Percentiles rank a stretch among this genome's conserved stretches.
These are phyloP conservation scores for Apamea crenata DNA, from an alignment of 2,888 invertebrate species.

Conservation along the genomic window DNA sequence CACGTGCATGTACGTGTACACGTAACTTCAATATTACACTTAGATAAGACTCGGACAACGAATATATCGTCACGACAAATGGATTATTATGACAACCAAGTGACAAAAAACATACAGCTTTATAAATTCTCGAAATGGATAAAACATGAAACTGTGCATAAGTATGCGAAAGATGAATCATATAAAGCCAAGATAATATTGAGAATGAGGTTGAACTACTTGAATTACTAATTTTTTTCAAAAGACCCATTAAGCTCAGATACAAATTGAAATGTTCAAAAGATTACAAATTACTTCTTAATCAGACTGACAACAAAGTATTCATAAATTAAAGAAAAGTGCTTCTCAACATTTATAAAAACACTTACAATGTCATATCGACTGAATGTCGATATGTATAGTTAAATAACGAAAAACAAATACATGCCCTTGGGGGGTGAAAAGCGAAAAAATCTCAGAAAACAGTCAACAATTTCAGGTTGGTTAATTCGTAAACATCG, in stretches of 20 bases:
- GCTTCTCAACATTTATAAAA: not conserved
- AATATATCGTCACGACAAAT: not conserved
- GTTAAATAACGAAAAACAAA: slow-evolving; percentile 19
- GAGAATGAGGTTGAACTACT: slow-evolving; percentile 12
- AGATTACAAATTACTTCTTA: slow-evolving; percentile 20
- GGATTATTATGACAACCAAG: slow-evolving; percentile 3
- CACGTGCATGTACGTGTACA: no score
- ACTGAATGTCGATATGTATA: no score
- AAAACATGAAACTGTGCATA: slow-evolving; percentile 2
- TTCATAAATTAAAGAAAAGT: slow-evolving; percentile 1
- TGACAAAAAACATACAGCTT: not conserved
- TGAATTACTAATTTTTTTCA: not conserved
- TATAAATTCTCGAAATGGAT: not conserved
- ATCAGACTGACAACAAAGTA: slow-evolving; percentile 18
- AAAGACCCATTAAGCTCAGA: slow-evolving; percentile 7
- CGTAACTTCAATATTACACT: slow-evolving; percentile 2
- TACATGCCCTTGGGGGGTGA: slow-evolving; percentile 3
- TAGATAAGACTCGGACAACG: not conserved
- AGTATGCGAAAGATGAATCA: slow-evolving; percentile 13
- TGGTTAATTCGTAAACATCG: slow-evolving; percentile 52
- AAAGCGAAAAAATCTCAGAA: slow-evolving; percentile 30
- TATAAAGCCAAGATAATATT: not conserved
- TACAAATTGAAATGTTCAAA: slow-evolving; percentile 18
- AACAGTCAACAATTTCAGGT: slow-evolving; percentile 31
- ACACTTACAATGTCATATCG: not conserved